Evolutionary conservation across 2,797 vertebrate species (phyloP), one percentile per base, ranked within the genome.

Genomic region (Takifugu rubripes): DNA sequence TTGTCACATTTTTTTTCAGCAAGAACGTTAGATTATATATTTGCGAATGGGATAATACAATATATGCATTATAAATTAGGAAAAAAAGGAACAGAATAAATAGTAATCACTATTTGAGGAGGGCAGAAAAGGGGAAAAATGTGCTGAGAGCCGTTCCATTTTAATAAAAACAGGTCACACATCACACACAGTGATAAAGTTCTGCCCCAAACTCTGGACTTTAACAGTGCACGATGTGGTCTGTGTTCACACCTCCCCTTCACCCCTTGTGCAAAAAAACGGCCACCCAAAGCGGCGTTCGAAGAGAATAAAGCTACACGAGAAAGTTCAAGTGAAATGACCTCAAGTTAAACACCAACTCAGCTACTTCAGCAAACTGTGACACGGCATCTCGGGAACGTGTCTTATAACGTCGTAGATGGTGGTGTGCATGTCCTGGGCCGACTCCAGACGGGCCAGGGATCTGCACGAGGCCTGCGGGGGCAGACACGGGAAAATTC

Each of bases 401-500:
- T 95, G 92, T 61, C 91, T 90, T 87, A 98, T 98, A 57, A 98
- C 94, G 87, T 98, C 97, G 46, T 98, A 99, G 87, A 98, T 89
- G 0, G 97, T 97, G 70, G 88, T 92, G 75, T 93, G 91, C 73
- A 91, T 74, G 58, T 96, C 90, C 66, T 90, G 74, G 21, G 87
- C 57, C 5, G 88, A 89, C 76, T 93, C 93, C 0, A 94, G 87
- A 48, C 56, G 84, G 56, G 92, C 79, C 76, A 88, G 72, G 62
- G 93, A 91, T 27, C 87, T 89, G 77, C 82, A 90, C 0, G 94
- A 91, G 43, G 92, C 88, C 96, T 98, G 79, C 75, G 75, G 74
- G 78, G 67, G 49, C 58, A 62, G 49, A 33, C 24, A 48, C 0
- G 26, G 25, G 25, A 21, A 61, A 24, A 75, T 70, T 31, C 63